Evolutionary conservation across 2,888 invertebrate species (phyloP), one percentile per base, ranked within the genome.

Genomic region (Macaria liturata): DNA sequence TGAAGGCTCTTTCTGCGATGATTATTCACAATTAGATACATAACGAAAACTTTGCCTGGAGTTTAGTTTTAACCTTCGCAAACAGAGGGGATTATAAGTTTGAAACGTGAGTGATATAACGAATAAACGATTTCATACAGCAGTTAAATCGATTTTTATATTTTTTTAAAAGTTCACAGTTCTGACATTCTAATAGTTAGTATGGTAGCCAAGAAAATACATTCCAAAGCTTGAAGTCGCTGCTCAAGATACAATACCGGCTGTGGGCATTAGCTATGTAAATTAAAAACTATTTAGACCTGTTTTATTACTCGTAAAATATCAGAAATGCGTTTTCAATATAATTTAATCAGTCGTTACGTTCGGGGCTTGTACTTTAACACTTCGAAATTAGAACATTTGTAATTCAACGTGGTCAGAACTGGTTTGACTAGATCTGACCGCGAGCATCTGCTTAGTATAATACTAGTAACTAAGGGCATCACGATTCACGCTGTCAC

Each of bases 341-440:
- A 54, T 47, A 47, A 47, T 43, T 30, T 53, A 40, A 46, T 47
- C 44, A 46, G 9, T 42, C 32, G 31, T 40, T 46, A 40, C 43
- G 9, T 44, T 44, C 50, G 32, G 48, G 32, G n/a, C 51, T 44
- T 49, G 48, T 40, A 57, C 32, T 8, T 57, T 52, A 57, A 48
- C 57, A 52, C 51, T 44, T 48, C 4, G 32, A 44, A 59, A 59
- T 54, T 59, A 48, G 59, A 51, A 51, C 52, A 48, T 51, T 42
- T 6, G 2, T 37, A 37, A 37, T 37, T 49, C 20, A 46, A 53
- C 55, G 5, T 32, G 34, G 31, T 49, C 9, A 37, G 46, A 61
- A 58, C 54, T 9, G 44, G 56, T 55, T 55, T 43, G 37, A 32
- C 57, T 44, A 32, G 59, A 58, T 58, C 61, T 49, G 61, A 59